Evolutionary conservation across 1,140 invertebrate genomes (phyloP).

Genomic region (Listronotus bonariensis): DNA sequence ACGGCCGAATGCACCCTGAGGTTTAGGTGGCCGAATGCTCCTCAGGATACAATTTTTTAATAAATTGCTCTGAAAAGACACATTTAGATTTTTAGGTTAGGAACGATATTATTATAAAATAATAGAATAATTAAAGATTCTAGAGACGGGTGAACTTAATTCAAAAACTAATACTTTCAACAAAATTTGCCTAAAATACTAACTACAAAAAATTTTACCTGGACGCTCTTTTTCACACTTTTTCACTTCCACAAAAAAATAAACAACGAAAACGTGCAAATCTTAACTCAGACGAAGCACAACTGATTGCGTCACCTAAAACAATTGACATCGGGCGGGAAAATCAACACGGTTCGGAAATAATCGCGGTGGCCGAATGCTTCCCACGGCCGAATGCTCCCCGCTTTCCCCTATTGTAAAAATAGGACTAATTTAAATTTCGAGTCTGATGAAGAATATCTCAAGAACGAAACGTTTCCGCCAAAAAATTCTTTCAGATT

Average conservation of each 20-base stretch:
- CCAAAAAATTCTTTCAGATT: too few species aligned
- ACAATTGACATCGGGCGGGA: not conserved
- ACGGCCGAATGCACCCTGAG: not conserved
- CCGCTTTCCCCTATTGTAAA: not conserved
- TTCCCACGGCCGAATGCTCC: not conserved
- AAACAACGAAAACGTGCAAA: not conserved
- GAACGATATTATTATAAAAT: too few species aligned
- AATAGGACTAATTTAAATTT: too few species aligned
- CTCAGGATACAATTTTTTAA: too few species aligned
- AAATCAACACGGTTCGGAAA: not conserved
- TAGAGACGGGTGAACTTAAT: too few species aligned
- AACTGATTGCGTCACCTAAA: not conserved
- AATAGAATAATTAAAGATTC: too few species aligned
- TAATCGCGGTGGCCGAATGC: not conserved
- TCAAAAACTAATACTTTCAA: too few species aligned
- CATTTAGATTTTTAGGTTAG: too few species aligned
- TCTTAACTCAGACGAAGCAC: not conserved
- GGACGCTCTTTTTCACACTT: not conserved
- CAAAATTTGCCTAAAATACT: too few species aligned
- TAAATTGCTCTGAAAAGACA: too few species aligned
- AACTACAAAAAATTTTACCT: not conserved
- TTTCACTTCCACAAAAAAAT: conserved; percentile 1
- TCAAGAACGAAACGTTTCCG: too few species aligned
- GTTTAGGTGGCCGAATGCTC: not conserved
- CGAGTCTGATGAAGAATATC: too few species aligned